Base-by-base conservation (phyloP, 2,113 vertebrate genomes). In the Pteruthius melanotis region DNA sequence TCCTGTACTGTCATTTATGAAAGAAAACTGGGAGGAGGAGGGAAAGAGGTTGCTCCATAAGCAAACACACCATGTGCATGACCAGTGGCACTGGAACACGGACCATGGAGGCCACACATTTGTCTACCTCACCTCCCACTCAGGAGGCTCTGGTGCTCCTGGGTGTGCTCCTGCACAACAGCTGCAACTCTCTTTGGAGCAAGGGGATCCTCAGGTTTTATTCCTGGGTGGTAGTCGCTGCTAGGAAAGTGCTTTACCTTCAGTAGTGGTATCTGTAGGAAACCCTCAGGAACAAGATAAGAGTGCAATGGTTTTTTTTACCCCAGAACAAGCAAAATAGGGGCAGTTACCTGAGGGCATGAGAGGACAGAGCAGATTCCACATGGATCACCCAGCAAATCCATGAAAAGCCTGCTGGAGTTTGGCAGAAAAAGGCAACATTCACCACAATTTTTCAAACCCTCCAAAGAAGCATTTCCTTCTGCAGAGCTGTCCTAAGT, bases 341-440 rank as follows among this genome's bases (percentile, higher is more conserved):
- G 42, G 30, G 37, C 59, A 78, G 30, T 42, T 47, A 74, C 60
- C 72, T 66, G 64, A 77, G 87, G 39, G 39, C 35, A n/a, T 23
- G 15, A 75, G 56, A 87, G 35, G 26, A 15, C 33, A 81, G 28
- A 24, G 18, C 20, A 14, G 63, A n/a, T 30, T 83, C 26, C 26
- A n/a, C 3, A 2, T 0, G 0, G 3, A 54, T 75, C 2, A 0
- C 15, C 26, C 68, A 69, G 26, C 10, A 52, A 50, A 47, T 66
- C 23, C 6, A 3, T 53, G 15, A 65, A 68, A 87, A 84, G 1
- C 20, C 56, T 37, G 13, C 15, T 70, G 39, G 39, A 47, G 13
- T 56, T 78, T 13, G 66, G 11, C 35, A 31, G 52, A n/a, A 50
- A 83, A 84, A 59, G 10, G 24, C 39, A 87, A 39, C 6, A 5